Conservation (phyloP, 2,888 invertebrate species). For the Netelia melanura region DNA sequence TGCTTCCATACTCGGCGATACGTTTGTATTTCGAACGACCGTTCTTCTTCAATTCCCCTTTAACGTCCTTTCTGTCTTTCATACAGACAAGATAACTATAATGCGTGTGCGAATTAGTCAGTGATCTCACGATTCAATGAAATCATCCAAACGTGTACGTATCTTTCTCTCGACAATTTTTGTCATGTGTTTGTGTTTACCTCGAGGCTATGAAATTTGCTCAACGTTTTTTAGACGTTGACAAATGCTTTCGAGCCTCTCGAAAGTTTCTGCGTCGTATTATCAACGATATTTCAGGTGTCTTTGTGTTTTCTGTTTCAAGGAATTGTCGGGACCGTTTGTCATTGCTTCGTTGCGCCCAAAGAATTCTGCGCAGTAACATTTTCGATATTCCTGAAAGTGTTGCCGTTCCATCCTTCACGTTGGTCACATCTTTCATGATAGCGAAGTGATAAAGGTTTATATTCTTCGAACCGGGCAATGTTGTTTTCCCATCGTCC, state of each 20-base stretch:
- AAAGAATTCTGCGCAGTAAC: too few relatives aligned
- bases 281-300: too few relatives aligned
- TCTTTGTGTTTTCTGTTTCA: too few relatives aligned
- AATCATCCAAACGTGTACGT: conserved; percentile 3
- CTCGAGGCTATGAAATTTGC: not conserved
- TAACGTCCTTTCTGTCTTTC: not conserved
- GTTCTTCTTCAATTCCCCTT: conserved; percentile 1
- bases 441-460: too few relatives aligned
- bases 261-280: too few relatives aligned
- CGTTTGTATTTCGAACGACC: conserved; percentile 54
- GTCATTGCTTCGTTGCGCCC: too few relatives aligned
- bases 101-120: conserved; percentile 19
- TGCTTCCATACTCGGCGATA: conserved; percentile 15
- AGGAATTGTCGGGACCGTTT: too few relatives aligned
- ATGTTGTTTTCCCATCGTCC: not conserved
- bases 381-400: too few relatives aligned
- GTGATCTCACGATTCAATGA: conserved; percentile 41
- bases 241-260: too few relatives aligned
- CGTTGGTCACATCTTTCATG: too few relatives aligned
- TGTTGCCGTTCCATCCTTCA: too few relatives aligned
- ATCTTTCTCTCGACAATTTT: not conserved
- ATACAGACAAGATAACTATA: conserved; percentile 5
- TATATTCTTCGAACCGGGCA: too few relatives aligned
- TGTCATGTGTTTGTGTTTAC: not conserved
- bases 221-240: not conserved